Evolutionary conservation across 1,140 invertebrate species (phyloP).

Genomic region (Saccostrea glomerata): DNA sequence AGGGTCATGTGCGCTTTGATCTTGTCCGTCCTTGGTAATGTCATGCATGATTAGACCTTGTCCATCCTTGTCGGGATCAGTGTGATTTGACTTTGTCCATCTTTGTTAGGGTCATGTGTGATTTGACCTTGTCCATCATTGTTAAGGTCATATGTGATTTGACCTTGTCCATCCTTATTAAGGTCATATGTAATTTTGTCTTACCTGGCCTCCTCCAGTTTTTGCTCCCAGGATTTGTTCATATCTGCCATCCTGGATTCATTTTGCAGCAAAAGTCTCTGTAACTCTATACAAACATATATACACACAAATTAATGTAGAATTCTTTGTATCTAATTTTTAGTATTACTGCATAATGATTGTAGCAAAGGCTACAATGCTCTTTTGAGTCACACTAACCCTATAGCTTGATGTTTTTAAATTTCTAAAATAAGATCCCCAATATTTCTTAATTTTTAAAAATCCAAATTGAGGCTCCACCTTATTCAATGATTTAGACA

Average conservation of each 20-base stretch:
- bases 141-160: background rate
- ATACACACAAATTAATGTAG: background rate
- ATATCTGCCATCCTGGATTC: slow-evolving; percentile 81
- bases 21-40: background rate
- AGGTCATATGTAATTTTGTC: background rate
- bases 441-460: too few species aligned
- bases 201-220: slow-evolving; percentile 75
- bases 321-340: too few species aligned
- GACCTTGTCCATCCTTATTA: background rate
- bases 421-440: too few species aligned
- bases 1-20: background rate
- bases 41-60: background rate
- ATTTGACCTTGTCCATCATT: too few species aligned
- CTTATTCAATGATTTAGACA: too few species aligned
- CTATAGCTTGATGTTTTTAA: too few species aligned
- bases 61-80: background rate
- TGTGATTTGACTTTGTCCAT: background rate
- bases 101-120: background rate
- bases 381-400: too few species aligned
- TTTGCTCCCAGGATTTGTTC: slow-evolving; percentile 81
- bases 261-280: slow-evolving; percentile 80
- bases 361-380: too few species aligned
- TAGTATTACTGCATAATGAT: too few species aligned
- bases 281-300: slow-evolving; percentile 69
- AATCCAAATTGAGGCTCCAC: too few species aligned